Evolutionary conservation across 2,888 invertebrate species (phyloP).

Genomic region (Ptychoptera contaminata): DNA sequence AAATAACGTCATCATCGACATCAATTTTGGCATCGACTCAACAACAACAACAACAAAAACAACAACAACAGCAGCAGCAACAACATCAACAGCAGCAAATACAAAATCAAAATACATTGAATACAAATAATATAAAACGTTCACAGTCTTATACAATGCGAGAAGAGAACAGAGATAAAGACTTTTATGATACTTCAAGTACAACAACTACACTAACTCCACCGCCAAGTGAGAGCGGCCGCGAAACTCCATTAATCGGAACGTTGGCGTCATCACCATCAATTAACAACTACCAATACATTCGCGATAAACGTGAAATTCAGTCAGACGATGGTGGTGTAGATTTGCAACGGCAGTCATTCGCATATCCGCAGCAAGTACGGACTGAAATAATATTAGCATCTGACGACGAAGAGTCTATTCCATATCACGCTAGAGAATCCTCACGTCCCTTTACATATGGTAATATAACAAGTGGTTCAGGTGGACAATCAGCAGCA

Average conservation of each 20-base stretch:
- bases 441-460: constrained; percentile 83
- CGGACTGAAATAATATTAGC: constrained; percentile 20
- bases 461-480: constrained; percentile 40
- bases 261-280: neutral
- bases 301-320: neutral
- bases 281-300: neutral
- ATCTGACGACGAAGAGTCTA: constrained; percentile 35
- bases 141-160: constrained; percentile 13
- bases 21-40: constrained; percentile 2
- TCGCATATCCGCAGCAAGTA: constrained; percentile 28
- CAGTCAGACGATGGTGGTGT: constrained; percentile 4
- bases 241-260: constrained; percentile 13
- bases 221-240: constrained; percentile 18
- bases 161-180: constrained; percentile 4
- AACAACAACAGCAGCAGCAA: constrained; percentile 12
- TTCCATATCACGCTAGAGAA: constrained; percentile 83
- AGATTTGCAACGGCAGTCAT: constrained; percentile 22
- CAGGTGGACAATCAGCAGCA: neutral
- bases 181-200: constrained; percentile 18
- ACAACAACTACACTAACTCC: constrained; percentile 18
- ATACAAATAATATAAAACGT: constrained; percentile 11
- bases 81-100: constrained; percentile 3
- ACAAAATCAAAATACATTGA: constrained; percentile 8
- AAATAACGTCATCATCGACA: constrained; percentile 11
- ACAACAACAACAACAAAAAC: constrained; percentile 9